Percentiles rank a stretch among this genome's conserved stretches.
These are phyloP conservation scores for Spilosoma lubricipeda DNA, from an alignment of 2,888 invertebrate genomes.

Conservation along the genomic window DNA sequence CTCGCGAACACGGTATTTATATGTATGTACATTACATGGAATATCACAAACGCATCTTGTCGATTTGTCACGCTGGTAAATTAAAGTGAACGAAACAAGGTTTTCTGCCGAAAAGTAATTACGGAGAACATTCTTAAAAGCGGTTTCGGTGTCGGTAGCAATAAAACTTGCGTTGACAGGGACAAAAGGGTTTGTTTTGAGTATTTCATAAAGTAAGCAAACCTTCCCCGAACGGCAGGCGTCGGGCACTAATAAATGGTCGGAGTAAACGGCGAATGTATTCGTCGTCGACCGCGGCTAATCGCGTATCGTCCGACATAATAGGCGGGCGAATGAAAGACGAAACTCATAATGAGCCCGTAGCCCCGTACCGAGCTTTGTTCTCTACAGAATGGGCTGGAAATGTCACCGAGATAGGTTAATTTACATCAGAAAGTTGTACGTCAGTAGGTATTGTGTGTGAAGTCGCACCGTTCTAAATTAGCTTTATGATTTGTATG, in stretches of 20 bases:
- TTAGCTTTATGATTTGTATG: constrained; percentile 46
- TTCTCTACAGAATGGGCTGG: constrained; percentile 43
- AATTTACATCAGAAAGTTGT: constrained; percentile 56
- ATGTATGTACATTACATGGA: constrained; percentile 2
- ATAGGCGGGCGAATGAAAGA: constrained; percentile 48
- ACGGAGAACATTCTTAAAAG: constrained; percentile 54
- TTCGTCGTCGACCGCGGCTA: constrained; percentile 52
- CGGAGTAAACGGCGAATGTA: constrained; percentile 44
- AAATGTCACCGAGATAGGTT: constrained; percentile 54
- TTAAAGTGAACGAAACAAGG: constrained; percentile 51
- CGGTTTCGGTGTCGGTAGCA: constrained; percentile 74
- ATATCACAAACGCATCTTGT: constrained; percentile 28
- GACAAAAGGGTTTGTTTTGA: constrained; percentile 68
- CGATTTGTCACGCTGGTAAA: constrained; percentile 53
- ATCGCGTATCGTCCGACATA: constrained; percentile 53
- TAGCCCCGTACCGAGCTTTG: constrained; percentile 50
- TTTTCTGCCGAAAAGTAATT: constrained; percentile 63
- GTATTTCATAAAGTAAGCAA: constrained; percentile 40
- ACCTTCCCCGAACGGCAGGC: constrained; percentile 63
- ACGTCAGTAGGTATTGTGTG: constrained; percentile 44
- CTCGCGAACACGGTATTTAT: constrained; percentile 8
- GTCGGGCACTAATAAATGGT: constrained; percentile 56
- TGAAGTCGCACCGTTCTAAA: constrained; percentile 46
- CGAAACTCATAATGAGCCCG: constrained; percentile 55
- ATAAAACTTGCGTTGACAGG: constrained; percentile 71